Evolutionary conservation across 2,888 invertebrate genomes (phyloP).

Genomic region (Drosophila parthenogenetica): DNA sequence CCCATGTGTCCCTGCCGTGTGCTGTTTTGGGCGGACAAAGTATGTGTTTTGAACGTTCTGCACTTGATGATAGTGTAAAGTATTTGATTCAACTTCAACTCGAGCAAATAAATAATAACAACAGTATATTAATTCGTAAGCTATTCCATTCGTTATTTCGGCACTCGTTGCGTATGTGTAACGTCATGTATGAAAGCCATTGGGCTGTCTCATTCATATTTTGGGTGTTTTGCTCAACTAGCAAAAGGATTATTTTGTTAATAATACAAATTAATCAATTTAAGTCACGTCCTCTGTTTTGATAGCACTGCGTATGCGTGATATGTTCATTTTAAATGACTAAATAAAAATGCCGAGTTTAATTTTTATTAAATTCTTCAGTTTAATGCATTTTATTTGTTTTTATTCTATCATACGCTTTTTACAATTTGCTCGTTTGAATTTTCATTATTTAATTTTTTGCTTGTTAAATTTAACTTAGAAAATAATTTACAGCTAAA

Average conservation of each 20-base stretch:
- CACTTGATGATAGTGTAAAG: slow-evolving; percentile 2
- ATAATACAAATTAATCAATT: not conserved
- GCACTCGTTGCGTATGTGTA: slow-evolving; percentile 1
- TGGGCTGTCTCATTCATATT: not conserved
- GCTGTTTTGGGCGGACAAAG: slow-evolving; percentile 49
- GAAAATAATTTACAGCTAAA: slow-evolving; percentile 51
- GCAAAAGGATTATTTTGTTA: not conserved
- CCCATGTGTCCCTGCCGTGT: slow-evolving; percentile 36
- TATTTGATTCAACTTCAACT: slow-evolving; percentile 11
- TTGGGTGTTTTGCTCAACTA: not conserved
- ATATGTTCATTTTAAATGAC: slow-evolving; percentile 4
- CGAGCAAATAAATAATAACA: not conserved
- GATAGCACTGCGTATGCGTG: not conserved
- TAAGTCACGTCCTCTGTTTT: not conserved
- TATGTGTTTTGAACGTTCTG: slow-evolving; percentile 56
- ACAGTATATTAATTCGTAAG: not conserved
- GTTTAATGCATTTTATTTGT: slow-evolving; percentile 72
- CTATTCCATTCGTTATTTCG: not conserved
- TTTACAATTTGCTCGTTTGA: slow-evolving; percentile 60
- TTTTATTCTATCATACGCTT: slow-evolving; percentile 67
- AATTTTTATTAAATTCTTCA: slow-evolving; percentile 78
- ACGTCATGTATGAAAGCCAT: not conserved
- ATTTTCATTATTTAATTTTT: slow-evolving; percentile 53
- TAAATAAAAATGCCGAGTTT: slow-evolving; percentile 39
- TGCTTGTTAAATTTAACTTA: slow-evolving; percentile 52